Base-by-base conservation (phyloP, 2,797 vertebrate species). In the Salarias fasciatus region DNA sequence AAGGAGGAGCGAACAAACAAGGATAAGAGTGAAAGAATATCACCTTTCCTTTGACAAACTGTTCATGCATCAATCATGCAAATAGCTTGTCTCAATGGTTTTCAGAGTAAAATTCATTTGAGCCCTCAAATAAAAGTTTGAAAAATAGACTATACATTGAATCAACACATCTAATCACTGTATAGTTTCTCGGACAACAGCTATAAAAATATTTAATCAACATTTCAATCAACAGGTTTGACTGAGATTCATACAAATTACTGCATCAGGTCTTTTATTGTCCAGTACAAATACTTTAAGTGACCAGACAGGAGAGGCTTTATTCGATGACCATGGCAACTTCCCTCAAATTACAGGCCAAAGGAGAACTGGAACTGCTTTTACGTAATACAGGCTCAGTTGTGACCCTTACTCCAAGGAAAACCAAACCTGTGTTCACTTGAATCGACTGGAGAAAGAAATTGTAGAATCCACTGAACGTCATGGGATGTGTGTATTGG, bases 181-280 rank as follows among this genome's bases (percentile, higher is more conserved):
- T 9, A 35, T 35, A 35, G 6, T 35, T 9, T 6, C 33, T 35
- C 18, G 24, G 3, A 24, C 24, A 18, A 24, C 18, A 24, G 18
- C 18, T 24, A 24, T 24, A 24, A 24, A 24, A 24, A 24, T 3
- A 18, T 24, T 24, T 24, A 24, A 24, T 24, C 24, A 24, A 24
- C 18, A 24, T 24, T 2, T 24, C 18, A 24, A 24, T 24, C 18
- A 24, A 53, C 10, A 51, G 2, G 8, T 63, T 61, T 30, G 44
- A 41, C 53, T 15, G 43, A 57, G 15, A 51, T 74, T 69, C 57
- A 52, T 72, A 64, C n/a, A 77, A 57, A 72, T 82, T 85, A 31
- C 36, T 62, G 35, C 51, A 36, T 11, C 35, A 13, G 42, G 43
- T 42, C 13, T 51, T 37, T 67, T 55, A 54, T 46, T 70, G 13